phyloP scores from a whole-genome alignment of 1,140 invertebrate species.

The Drosophila neocordata region DNA sequence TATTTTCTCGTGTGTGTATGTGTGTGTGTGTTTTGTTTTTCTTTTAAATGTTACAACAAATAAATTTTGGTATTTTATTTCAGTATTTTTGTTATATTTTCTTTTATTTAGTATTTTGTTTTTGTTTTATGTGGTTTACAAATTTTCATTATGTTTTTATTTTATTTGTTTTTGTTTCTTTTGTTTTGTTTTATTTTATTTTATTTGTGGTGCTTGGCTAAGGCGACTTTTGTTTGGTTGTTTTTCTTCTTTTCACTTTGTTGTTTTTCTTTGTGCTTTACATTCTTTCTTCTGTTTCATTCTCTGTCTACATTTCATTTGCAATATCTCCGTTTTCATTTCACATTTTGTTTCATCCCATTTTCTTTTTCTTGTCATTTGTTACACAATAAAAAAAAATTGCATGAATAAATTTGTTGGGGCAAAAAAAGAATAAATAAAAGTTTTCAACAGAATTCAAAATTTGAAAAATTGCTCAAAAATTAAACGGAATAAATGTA shows the following conservation, averaged over 20 bases:
- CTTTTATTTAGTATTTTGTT: slow-evolving; percentile 6
- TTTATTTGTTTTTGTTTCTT: slow-evolving; percentile 29
- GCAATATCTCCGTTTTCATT: slow-evolving; percentile 55
- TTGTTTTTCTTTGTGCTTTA: slow-evolving; percentile 63
- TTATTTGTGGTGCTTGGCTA: slow-evolving; percentile 80
- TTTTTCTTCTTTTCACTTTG: slow-evolving; percentile 46
- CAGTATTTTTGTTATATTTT: slow-evolving; percentile 47
- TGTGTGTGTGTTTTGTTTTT: slow-evolving; percentile 50
- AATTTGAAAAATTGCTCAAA: slow-evolving; percentile 20
- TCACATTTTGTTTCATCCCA: slow-evolving; percentile 15
- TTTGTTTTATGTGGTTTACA: slow-evolving; percentile 39
- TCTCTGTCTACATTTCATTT: slow-evolving; percentile 38
- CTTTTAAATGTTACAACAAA: slow-evolving; percentile 68
- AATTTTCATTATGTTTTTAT: slow-evolving; percentile 53
- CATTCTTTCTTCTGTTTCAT: slow-evolving; percentile 59
- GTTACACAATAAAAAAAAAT: slow-evolving; percentile 29
- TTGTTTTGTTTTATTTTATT: slow-evolving; percentile 52
- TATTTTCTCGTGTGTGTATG: slow-evolving; percentile 67
- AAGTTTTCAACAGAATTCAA: neutral
- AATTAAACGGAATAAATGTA: slow-evolving; percentile 25
- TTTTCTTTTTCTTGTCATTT: neutral
- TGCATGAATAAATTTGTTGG: neutral
- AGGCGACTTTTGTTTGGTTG: slow-evolving; percentile 82
- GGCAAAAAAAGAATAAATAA: neutral
- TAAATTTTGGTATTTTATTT: slow-evolving; percentile 61